Evolutionary conservation across 2,888 invertebrate genomes (phyloP).

Genomic region (Stenotaenia linearis): DNA sequence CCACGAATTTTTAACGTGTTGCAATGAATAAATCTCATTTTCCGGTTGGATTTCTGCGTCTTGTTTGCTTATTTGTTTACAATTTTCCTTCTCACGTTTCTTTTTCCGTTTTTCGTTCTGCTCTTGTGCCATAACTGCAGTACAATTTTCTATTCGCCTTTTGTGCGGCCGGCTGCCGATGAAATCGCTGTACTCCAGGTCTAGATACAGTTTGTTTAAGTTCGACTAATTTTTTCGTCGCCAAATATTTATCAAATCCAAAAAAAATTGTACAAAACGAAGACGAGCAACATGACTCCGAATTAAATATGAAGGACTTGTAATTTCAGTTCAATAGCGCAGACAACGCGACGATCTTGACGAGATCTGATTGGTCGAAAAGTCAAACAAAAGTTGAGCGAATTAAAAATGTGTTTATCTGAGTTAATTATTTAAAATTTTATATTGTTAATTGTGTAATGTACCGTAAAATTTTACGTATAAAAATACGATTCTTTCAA

Average conservation of each 20-base stretch:
- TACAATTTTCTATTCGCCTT: background rate
- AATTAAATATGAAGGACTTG: background rate
- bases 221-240: no score
- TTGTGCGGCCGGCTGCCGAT: background rate
- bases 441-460: no score
- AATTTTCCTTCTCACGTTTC: background rate
- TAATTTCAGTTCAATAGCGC: no score
- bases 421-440: no score
- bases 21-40: background rate
- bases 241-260: background rate
- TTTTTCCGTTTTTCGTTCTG: background rate
- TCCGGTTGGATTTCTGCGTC: background rate
- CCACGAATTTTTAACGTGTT: slow-evolving; percentile 15
- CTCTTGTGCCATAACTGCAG: background rate
- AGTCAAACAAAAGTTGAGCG: no score
- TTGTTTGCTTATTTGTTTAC: background rate
- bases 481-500: no score
- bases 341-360: background rate
- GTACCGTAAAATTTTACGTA: no score
- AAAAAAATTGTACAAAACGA: background rate
- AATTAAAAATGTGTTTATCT: no score
- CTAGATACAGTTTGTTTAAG: no score
- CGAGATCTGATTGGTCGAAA: background rate
- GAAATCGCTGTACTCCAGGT: background rate
- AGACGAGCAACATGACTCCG: background rate